Base-by-base conservation (phyloP, 1,140 invertebrate genomes). In the Eueides isabella region DNA sequence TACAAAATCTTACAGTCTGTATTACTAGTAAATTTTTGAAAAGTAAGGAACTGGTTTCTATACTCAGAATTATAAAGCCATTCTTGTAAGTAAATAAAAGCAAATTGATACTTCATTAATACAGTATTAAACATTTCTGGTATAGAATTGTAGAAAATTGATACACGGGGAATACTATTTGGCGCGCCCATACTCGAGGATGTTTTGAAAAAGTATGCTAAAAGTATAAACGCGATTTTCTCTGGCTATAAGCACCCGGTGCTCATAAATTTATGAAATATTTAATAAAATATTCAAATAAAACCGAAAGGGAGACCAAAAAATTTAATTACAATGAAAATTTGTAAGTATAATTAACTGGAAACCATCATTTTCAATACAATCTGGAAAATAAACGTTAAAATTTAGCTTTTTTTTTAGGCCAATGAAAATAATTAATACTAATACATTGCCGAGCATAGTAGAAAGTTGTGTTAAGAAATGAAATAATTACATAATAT, bases 401-500 rank as follows among this genome's bases (percentile, higher is more conserved):
- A 61, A 55, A 12, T 7, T 55, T 55, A n/a, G n/a, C 48, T 0
- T 1, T 19, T 55, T 41, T 68, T 70, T 70, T 19, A 23, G 31
- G 19, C 29, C 29, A 19, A 23, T 68, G 28, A 70, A 30, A 61
- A 26, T 63, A 63, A 63, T 55, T 64, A 23, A 30, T 64, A 38
- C 67, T 74, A 69, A 69, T 55, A 28, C 14, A 30, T 70, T 5
- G 67, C 68, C 68, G 35, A 38, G 67, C 44, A 74, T 80, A 83
- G 82, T 83, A 80, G 66, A 75, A 84, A 86, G 85, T 78, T 80
- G 81, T 86, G 87, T 87, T 83, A 83, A 84, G 75, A 74, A 86
- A 87, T 83, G 79, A 85, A 84, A 81, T 84, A 85, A 85, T 89
- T 82, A 86, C 62, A 79, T 61, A 82, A 83, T 38, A 85, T 85